Evolutionary conservation across 1,140 invertebrate genomes (phyloP).

Genomic region (Magallana angulata): DNA sequence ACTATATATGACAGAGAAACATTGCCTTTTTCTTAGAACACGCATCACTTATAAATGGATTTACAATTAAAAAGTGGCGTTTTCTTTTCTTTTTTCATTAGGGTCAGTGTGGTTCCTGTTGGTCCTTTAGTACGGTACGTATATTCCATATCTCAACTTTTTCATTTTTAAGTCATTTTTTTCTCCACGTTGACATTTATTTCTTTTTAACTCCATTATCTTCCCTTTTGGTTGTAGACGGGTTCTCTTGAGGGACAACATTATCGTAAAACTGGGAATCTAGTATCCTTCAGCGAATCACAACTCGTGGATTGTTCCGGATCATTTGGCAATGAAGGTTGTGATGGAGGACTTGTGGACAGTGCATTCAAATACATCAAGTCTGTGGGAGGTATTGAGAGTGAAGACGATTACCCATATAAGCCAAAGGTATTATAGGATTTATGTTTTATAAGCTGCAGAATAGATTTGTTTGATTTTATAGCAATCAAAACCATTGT

Average conservation of each 20-base stretch:
- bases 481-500: no score
- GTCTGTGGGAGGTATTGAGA: constrained; percentile 93
- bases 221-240: constrained; percentile 49
- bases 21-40: no score
- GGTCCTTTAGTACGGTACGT: constrained; percentile 74
- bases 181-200: no score
- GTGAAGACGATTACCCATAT: constrained; percentile 85
- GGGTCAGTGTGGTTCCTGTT: constrained; percentile 78
- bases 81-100: background rate
- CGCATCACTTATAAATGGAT: no score
- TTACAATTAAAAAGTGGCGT: no score
- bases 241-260: constrained; percentile 72
- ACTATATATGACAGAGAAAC: no score
- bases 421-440: constrained; percentile 62
- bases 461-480: no score
- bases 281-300: constrained; percentile 73
- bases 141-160: no score
- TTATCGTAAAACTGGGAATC: constrained; percentile 63
- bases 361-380: constrained; percentile 93
- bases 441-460: no score
- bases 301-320: constrained; percentile 74
- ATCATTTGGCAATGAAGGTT: constrained; percentile 89
- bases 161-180: no score
- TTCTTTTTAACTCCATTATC: no score
- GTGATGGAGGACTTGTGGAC: constrained; percentile 97